Evolutionary conservation across 1,140 invertebrate genomes (phyloP), one percentile per base, ranked within the genome.

Genomic region (Drosophila nigrodunni): DNA sequence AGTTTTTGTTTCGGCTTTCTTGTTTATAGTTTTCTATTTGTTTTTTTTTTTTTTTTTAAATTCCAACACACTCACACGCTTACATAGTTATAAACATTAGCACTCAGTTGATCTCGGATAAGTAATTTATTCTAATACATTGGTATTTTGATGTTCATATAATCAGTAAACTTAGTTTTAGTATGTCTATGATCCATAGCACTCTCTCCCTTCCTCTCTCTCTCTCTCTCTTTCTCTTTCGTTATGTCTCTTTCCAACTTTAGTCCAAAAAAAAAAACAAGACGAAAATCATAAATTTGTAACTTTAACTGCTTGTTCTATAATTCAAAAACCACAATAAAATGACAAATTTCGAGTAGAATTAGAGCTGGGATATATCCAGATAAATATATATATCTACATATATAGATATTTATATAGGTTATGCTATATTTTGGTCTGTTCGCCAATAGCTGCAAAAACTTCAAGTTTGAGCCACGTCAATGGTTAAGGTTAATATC

Each of bases 181-280:
- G 70, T 61, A 49, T 41, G 49, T 44, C 49, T 61, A 67, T 43
- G 47, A 67, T 67, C 60, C 11, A 61, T 47, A 61, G 18, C 15
- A 41, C 43, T 67, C 50, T 54, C 62, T 46, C 37, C 10, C 9
- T 37, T 18, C 46, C 7, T 25, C 7, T 37, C n/a, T 41, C 43
- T 47, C 11, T 64, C 34, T 15, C 10, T 58, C 15, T 46, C n/a
- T 54, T n/a, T 41, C 35, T 7, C 39, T 21, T 30, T 9, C 21
- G 18, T 13, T 21, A 21, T 52, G 18, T 47, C 30, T 37, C 30
- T 62, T 39, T 35, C 3, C 54, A 47, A 58, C 35, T 69, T 74
- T 69, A 69, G 80, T 73, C 75, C 65, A 83, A 83, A 73, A 83
- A 85, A 77, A 80, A 77, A 65, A 49, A 66, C 64, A 46, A 74